phyloP scores from a whole-genome alignment of 2,888 invertebrate species.

The Acleris sparsana region DNA sequence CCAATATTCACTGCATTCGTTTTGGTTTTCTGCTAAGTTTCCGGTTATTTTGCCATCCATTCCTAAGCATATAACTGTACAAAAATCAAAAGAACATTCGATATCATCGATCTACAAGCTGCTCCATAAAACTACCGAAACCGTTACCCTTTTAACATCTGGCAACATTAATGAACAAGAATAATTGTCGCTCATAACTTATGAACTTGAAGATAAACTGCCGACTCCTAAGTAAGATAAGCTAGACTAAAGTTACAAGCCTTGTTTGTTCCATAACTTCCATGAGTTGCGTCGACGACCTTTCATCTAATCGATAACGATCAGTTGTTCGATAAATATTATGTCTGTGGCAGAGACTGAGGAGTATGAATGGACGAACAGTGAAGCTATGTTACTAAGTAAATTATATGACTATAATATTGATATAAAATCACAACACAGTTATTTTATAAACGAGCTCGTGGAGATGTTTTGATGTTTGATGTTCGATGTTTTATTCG shows the following conservation, averaged over 20 bases:
- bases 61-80: too few relatives aligned
- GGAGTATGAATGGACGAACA: background rate
- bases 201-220: slow-evolving; percentile 28
- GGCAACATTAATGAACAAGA: slow-evolving; percentile 20
- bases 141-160: slow-evolving; percentile 31
- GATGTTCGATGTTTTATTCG: too few relatives aligned
- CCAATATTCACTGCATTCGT: too few relatives aligned
- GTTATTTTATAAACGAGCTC: too few relatives aligned
- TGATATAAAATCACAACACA: too few relatives aligned
- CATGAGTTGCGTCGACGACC: slow-evolving; percentile 4
- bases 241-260: slow-evolving; percentile 10
- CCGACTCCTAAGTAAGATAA: slow-evolving; percentile 23
- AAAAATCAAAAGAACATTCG: background rate
- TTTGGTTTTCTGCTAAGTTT: too few relatives aligned
- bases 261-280: slow-evolving; percentile 18
- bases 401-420: too few relatives aligned
- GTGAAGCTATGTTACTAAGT: background rate
- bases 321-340: background rate
- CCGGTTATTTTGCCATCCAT: too few relatives aligned
- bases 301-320: slow-evolving; percentile 5
- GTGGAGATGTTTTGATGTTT: too few relatives aligned
- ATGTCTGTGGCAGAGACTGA: background rate
- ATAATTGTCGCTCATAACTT: slow-evolving; percentile 27
- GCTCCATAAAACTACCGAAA: background rate
- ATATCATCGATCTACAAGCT: background rate